phyloP scores from a whole-genome alignment of 2,888 invertebrate genomes.

The Agonopterix arenella region DNA sequence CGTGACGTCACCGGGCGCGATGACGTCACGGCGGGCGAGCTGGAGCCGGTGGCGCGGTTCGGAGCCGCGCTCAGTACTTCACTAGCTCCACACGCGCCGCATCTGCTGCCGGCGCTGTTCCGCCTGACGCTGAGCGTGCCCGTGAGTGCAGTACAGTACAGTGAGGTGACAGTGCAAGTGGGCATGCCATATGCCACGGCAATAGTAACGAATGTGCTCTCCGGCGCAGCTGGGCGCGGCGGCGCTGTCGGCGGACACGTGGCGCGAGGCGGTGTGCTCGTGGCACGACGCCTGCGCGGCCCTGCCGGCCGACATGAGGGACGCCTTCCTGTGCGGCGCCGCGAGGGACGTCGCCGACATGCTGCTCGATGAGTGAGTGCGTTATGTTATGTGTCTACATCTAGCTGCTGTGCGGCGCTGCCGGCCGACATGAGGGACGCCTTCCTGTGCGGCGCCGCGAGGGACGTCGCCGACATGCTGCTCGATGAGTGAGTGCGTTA shows the following conservation, averaged over 20 bases:
- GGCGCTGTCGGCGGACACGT: constrained; percentile 55
- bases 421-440: constrained; percentile 33
- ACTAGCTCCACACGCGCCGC: constrained; percentile 12
- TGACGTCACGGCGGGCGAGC: constrained; percentile 2
- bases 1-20: neutral
- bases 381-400: no score
- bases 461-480: neutral
- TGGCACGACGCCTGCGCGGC: constrained; percentile 66
- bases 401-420: constrained; percentile 16
- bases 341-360: neutral
- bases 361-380: neutral
- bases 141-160: constrained; percentile 16
- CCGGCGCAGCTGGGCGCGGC: constrained; percentile 30
- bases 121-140: constrained; percentile 20
- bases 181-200: no score
- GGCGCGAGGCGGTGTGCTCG: constrained; percentile 74
- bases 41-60: constrained; percentile 9
- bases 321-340: constrained; percentile 27
- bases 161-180: no score
- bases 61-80: constrained; percentile 16
- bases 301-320: constrained; percentile 21
- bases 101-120: constrained; percentile 18
- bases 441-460: constrained; percentile 8
- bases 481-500: neutral
- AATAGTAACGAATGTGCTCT: no score